Evolutionary conservation across 1,140 invertebrate species (phyloP), one percentile per base, ranked within the genome.

Genomic region (Brachionus asplanchnoidis): DNA sequence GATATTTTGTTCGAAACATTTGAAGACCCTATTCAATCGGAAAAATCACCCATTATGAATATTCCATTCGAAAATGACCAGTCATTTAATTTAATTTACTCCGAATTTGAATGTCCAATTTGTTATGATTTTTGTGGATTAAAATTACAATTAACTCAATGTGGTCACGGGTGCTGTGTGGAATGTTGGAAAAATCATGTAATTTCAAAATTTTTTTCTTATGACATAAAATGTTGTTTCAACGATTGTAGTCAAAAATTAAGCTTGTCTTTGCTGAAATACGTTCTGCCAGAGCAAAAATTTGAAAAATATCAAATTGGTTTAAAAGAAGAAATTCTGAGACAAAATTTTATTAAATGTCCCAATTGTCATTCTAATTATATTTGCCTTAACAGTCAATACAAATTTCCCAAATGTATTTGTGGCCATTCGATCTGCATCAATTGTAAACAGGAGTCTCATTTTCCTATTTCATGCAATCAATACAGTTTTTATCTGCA

Each of bases 181-280:
- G 36, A 40, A 40, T 73, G 68, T 40, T 73, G 68, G 68, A 73
- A 73, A 40, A 73, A 42, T 42, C 20, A 73, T 73, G 8, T 73
- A 9, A 17, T 20, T 42, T 40, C 28, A 44, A 40, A 20, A 40
- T 20, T 40, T 40, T 40, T 6, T 8, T 40, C 36, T 0, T 9
- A 14, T 40, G n/a, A 73, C 7, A 42, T 73, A 40, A 17, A 20
- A 42, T 73, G 68, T 17, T 40, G 28, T 73, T 73, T 40, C 8
- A 9, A 11, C n/a, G 8, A 42, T 73, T 73, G 68, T 17, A n/a
- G 8, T 40, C 14, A 73, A 73, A 42, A 20, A 42, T 73, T 73
- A 40, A 20, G 20, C n/a, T 40, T 40, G 7, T 20, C 32, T n/a
- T 23, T 73, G 14, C 12, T 73, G n/a, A 40, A 73, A 42, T 42